Base-by-base conservation (phyloP, 2,797 vertebrate genomes). In the Lemur catta region DNA sequence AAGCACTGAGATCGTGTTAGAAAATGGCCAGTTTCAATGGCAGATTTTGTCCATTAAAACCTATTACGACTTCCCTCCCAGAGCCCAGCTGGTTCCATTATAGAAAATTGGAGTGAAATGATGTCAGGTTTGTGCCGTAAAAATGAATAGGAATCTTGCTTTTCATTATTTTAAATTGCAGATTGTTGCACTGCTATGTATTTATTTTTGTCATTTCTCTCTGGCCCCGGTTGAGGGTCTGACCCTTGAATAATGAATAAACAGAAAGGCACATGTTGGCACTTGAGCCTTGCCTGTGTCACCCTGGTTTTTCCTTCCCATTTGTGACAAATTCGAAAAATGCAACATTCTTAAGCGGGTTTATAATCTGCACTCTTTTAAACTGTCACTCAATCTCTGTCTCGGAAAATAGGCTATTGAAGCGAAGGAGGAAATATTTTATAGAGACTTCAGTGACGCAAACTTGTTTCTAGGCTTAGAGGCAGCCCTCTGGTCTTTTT, bases 41-140 rank as follows among this genome's bases (percentile, higher is more conserved):
- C 93, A 97, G 97, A 95, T 76, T 97, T 97, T 92, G 80, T 95
- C 96, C 97, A 96, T 98, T 97, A 97, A 46, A 98, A 95, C 93
- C 98, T 97, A 96, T 98, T 97, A 93, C 95, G 71, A 81, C 52
- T 92, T 96, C 72, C 82, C 92, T 95, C 97, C 92, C 92, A 90
- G 96, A 96, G 95, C 71, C 89, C 0, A 24, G 96, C 97, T 98
- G 98, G 94, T 91, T 97, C 94, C 97, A n/a, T 96, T 92, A 76
- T 0, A 96, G 97, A 90, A 98, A 97, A 97, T 11, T 79, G 97
- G 95, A 98, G 93, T 87, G 75, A 95, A 96, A 86, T 8, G 82
- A 96, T 79, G 85, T 94, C 96, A 97, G 95, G 46, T 38, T 94
- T 76, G 88, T 75, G 92, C 95, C 78, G 52, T 28, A 72, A 93